Percentiles rank a stretch among this genome's conserved stretches.
Evolutionary conservation across 2,113 vertebrate genomes (phyloP).

Genomic region (Ciconia maguari): DNA sequence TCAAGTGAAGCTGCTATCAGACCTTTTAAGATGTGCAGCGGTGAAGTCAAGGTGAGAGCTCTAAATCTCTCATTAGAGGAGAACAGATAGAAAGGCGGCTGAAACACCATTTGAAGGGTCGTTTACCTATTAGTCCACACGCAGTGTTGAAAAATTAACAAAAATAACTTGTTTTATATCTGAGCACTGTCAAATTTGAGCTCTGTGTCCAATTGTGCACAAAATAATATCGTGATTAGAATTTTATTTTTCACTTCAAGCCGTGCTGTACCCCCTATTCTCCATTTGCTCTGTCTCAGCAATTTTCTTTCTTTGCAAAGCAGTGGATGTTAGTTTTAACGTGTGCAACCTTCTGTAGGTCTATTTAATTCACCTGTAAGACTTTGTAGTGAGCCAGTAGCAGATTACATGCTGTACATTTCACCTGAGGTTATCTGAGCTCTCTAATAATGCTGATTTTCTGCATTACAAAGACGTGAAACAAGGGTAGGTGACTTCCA

Average conservation of each 20-base stretch:
- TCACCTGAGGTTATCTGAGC: background rate
- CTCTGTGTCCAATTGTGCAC: background rate
- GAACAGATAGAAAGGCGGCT: background rate
- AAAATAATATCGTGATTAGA: background rate
- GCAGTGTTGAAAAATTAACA: background rate
- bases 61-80: background rate
- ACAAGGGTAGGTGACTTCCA: background rate
- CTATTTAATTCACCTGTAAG: background rate
- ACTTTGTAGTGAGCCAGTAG: accelerated
- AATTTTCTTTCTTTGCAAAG: background rate
- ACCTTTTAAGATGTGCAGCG: background rate
- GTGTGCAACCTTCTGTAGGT: accelerated
- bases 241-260: background rate
- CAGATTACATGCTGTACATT: background rate
- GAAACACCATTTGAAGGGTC: background rate
- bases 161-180: background rate
- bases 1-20: background rate
- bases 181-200: background rate
- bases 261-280: background rate
- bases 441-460: background rate
- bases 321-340: background rate
- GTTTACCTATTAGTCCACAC: background rate
- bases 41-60: background rate
- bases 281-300: background rate
- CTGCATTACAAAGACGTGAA: background rate